phyloP scores from a whole-genome alignment of 2,888 invertebrate species.

The Julus scandinavius region DNA sequence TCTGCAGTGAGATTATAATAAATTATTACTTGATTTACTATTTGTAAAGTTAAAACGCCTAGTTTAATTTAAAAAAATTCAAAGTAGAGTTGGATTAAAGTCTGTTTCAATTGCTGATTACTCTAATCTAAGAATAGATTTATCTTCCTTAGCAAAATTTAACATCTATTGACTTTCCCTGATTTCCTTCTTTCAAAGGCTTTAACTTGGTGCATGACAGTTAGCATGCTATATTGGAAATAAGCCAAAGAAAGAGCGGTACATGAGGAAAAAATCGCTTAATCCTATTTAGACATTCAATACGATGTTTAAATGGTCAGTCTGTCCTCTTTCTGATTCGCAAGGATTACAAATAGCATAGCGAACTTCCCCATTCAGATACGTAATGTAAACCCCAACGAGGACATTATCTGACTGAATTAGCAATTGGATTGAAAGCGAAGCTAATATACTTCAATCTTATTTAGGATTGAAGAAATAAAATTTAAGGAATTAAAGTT shows the following conservation, averaged over 20 bases:
- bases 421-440: background rate
- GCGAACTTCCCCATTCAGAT: background rate
- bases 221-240: background rate
- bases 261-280: background rate
- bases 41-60: background rate
- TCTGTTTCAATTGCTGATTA: background rate
- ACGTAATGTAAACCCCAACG: background rate
- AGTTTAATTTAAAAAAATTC: background rate
- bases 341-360: background rate
- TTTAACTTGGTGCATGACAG: background rate
- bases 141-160: background rate
- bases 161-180: constrained; percentile 30
- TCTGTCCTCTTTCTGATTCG: constrained; percentile 18
- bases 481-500: no score
- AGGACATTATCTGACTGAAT: background rate
- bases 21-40: background rate
- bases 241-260: background rate
- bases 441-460: background rate
- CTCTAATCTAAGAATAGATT: background rate
- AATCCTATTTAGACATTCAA: constrained; percentile 13
- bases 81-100: background rate
- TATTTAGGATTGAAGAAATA: no score
- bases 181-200: background rate
- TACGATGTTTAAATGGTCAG: constrained; percentile 28
- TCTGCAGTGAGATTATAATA: background rate